phyloP scores from a whole-genome alignment of 1,140 invertebrate species.

The Zophobas morio region DNA sequence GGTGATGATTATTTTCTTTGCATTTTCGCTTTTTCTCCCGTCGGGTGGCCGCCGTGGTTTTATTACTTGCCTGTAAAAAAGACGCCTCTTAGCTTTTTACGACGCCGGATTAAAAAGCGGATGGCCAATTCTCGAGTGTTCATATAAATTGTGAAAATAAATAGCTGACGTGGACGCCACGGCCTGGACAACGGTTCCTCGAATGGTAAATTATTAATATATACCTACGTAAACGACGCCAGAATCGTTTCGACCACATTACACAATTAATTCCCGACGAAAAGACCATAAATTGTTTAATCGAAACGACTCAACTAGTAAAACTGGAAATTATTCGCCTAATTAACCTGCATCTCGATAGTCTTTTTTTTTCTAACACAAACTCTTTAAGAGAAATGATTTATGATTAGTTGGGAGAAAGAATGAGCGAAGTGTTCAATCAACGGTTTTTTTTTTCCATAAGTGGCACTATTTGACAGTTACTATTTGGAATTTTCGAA shows the following conservation, averaged over 20 bases:
- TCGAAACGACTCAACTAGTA: no score
- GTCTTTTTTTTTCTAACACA: no score
- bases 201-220: conserved; percentile 3
- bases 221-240: background rate
- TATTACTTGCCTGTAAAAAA: conserved; percentile 1
- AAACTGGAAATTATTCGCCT: no score
- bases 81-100: conserved; percentile 5
- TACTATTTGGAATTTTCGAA: no score
- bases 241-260: background rate
- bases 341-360: no score
- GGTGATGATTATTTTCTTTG: conserved; percentile 47
- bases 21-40: conserved; percentile 24
- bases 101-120: background rate
- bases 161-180: background rate
- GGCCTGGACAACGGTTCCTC: background rate
- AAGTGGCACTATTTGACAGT: no score
- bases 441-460: no score
- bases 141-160: background rate
- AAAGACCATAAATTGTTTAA: background rate
- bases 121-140: background rate
- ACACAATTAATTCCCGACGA: conserved; percentile 5
- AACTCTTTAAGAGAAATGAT: no score
- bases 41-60: conserved; percentile 6
- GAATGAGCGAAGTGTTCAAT: no score
- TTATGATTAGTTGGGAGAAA: no score